Conservation (phyloP, 2,797 vertebrate genomes). For the Melanotaenia pygmaea region DNA sequence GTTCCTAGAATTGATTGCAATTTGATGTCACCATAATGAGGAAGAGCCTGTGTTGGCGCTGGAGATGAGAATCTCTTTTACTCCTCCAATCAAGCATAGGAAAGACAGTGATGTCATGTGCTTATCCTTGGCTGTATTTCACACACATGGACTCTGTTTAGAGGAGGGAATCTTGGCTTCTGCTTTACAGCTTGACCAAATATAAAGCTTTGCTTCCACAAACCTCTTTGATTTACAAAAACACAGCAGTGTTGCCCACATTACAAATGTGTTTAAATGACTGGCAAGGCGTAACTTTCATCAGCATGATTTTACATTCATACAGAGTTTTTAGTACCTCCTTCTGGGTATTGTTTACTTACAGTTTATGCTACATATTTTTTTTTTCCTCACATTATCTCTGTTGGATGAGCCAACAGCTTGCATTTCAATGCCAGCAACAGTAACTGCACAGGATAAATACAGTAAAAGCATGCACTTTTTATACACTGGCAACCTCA, state of each 20-base stretch:
- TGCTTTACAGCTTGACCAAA: neutral
- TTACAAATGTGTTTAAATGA: too few relatives aligned
- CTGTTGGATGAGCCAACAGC: slow-evolving; percentile 23
- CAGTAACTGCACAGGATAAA: slow-evolving; percentile 6
- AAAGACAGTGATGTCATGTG: neutral
- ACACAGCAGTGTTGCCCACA: too few relatives aligned
- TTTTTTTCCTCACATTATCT: slow-evolving; percentile 20
- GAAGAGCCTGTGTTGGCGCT: neutral
- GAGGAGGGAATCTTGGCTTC: neutral
- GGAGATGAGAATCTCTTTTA: neutral
- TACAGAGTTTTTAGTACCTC: neutral
- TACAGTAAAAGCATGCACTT: slow-evolving; percentile 18
- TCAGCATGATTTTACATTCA: too few relatives aligned
- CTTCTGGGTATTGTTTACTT: neutral
- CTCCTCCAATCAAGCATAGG: neutral
- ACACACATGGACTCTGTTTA: neutral
- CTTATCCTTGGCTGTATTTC: neutral
- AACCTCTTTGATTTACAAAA: neutral
- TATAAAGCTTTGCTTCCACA: neutral
- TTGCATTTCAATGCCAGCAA: slow-evolving; percentile 25
- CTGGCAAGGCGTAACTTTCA: too few relatives aligned
- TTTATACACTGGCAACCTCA: slow-evolving; percentile 10
- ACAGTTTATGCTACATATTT: slow-evolving; percentile 34
- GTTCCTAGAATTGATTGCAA: neutral
- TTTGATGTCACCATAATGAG: neutral